Percentiles rank a stretch among this genome's conserved stretches.
Evolutionary conservation across 92 coral and sea anemone species (phyloP).

Genomic region (Diadumene lineata): DNA sequence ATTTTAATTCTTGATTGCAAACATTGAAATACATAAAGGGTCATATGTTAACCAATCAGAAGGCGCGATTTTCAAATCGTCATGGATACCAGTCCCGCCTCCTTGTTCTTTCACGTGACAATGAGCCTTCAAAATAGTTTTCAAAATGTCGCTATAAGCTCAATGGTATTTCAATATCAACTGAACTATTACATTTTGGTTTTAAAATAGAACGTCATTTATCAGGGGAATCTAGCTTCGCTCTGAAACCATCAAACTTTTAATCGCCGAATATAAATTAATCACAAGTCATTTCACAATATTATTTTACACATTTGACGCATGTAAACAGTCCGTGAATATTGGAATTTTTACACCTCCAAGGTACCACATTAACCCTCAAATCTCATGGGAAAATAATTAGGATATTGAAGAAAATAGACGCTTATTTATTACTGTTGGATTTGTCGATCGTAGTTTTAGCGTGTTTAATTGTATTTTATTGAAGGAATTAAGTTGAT

Average conservation of each 20-base stretch:
- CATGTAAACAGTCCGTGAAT: not conserved
- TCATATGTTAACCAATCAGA: constrained; percentile 60
- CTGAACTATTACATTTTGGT: not conserved
- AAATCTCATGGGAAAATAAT: constrained; percentile 11
- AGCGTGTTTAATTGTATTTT: not conserved
- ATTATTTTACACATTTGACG: too few relatives aligned
- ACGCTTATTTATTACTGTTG: not conserved
- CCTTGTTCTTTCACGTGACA: constrained; percentile 51
- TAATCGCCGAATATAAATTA: too few relatives aligned
- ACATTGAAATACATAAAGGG: constrained; percentile 46
- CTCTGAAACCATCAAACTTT: not conserved
- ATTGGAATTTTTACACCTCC: not conserved
- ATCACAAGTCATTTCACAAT: not conserved
- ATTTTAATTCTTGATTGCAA: constrained; percentile 67
- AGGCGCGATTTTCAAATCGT: constrained; percentile 37
- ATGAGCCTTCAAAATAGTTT: constrained; percentile 2
- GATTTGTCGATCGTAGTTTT: not conserved
- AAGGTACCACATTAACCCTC: not conserved
- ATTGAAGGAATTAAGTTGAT: not conserved
- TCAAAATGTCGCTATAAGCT: constrained; percentile 32
- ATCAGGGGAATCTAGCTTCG: not conserved
- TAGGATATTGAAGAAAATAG: not conserved
- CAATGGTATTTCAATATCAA: constrained; percentile 35
- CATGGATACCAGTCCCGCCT: constrained; percentile 52
- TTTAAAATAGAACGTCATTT: not conserved